These are phyloP conservation scores for Eunapius fragilis DNA, from an alignment of 37 sponge, comb jelly and placozoan species.

Conservation along the genomic window DNA sequence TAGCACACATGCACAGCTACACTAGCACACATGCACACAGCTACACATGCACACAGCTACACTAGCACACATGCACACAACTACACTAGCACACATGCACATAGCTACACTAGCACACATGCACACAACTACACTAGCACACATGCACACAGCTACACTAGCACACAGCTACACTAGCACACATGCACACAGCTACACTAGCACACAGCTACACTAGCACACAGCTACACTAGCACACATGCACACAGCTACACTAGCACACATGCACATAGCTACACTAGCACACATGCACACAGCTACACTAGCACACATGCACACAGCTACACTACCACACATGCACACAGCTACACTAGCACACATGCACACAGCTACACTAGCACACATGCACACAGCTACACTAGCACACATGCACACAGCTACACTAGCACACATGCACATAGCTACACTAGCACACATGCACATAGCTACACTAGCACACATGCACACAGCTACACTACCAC, in stretches of 20 bases:
- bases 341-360: slow-evolving; percentile 13
- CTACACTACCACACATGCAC: not conserved
- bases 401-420: slow-evolving; percentile 46
- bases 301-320: slow-evolving; percentile 17
- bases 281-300: slow-evolving; percentile 25
- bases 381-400: slow-evolving; percentile 37
- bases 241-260: slow-evolving; percentile 13
- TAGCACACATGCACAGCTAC: slow-evolving; percentile 15
- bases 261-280: slow-evolving; percentile 7
- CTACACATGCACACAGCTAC: slow-evolving; percentile 1
- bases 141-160: slow-evolving; percentile 7
- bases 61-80: slow-evolving; percentile 7
- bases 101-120: slow-evolving; percentile 31
- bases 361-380: slow-evolving; percentile 13
- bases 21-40: slow-evolving; percentile 10
- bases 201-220: slow-evolving; percentile 26
- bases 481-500: slow-evolving; percentile 21
- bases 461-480: slow-evolving; percentile 11
- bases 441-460: slow-evolving; percentile 15
- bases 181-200: slow-evolving; percentile 19
- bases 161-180: slow-evolving; percentile 5
- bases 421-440: not conserved
- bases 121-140: not conserved
- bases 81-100: slow-evolving; percentile 14
- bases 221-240: not conserved